Evolutionary conservation across 2,113 vertebrate genomes (phyloP).

Genomic region (Oreotrochilus melanogaster): DNA sequence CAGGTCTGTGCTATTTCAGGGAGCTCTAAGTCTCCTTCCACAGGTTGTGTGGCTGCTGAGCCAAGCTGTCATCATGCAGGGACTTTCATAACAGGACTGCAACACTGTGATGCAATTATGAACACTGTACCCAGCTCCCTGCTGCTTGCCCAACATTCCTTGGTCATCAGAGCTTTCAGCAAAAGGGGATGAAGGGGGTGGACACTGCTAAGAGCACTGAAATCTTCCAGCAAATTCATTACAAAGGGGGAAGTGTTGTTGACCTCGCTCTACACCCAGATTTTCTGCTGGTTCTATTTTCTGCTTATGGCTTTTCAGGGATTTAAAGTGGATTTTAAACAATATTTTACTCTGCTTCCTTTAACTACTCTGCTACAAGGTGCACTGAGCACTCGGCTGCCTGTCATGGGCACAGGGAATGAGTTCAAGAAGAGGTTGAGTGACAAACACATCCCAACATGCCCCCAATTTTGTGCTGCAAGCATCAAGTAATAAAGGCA

Average conservation of each 20-base stretch:
- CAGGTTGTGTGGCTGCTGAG: not conserved
- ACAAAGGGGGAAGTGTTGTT: not conserved
- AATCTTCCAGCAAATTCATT: not conserved
- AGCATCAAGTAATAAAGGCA: not conserved
- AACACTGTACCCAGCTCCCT: not conserved
- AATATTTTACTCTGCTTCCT: not conserved
- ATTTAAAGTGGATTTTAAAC: not conserved
- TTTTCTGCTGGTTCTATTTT: not conserved
- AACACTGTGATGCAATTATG: not conserved
- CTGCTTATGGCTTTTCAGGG: not conserved
- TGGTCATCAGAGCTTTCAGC: not conserved
- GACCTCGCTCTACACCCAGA: not conserved
- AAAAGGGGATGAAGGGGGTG: not conserved
- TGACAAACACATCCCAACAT: not conserved
- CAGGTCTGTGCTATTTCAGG: not conserved
- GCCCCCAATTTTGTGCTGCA: not conserved
- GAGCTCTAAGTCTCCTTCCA: not conserved
- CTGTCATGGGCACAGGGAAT: accelerated
- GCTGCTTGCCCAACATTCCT: not conserved
- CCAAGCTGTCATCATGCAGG: not conserved
- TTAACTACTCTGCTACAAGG: not conserved
- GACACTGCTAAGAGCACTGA: not conserved
- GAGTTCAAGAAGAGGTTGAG: not conserved
- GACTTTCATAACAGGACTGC: not conserved
- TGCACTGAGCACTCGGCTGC: not conserved